phyloP scores from a whole-genome alignment of 2,113 vertebrate species.

The Seriola quinqueradiata region DNA sequence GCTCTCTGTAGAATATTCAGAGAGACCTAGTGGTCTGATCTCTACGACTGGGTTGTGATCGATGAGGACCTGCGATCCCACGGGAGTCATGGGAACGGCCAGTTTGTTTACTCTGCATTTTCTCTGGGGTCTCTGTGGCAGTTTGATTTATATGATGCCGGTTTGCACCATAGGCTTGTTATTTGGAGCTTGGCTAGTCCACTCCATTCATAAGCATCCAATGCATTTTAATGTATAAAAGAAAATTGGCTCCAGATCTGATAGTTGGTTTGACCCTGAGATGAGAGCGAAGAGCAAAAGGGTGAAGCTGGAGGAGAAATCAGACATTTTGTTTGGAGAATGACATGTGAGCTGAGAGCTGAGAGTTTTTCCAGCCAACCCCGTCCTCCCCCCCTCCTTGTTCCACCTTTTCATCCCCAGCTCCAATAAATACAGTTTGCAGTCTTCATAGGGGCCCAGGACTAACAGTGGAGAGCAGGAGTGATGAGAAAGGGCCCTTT shows the following conservation, averaged over 20 bases:
- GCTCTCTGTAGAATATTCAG: conserved; percentile 57
- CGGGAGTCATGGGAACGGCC: conserved; percentile 79
- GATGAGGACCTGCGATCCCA: conserved; percentile 73
- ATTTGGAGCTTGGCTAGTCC: conserved; percentile 53
- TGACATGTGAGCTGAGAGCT: conserved; percentile 59
- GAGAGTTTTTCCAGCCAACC: conserved; percentile 61
- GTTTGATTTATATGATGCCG: conserved; percentile 79
- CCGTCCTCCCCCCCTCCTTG: conserved; percentile 12
- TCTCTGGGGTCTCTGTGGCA: conserved; percentile 76
- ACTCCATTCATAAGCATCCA: conserved; percentile 62
- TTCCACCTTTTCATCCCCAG: conserved; percentile 46
- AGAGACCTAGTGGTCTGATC: conserved; percentile 57
- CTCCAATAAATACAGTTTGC: conserved; percentile 66
- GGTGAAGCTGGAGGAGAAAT: conserved; percentile 69
- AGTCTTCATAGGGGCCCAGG: conserved; percentile 39
- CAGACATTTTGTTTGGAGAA: conserved; percentile 70
- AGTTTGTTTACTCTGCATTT: conserved; percentile 84
- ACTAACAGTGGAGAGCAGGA: conserved; percentile 40
- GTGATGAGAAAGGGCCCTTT: conserved; percentile 57
- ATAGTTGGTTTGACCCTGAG: conserved; percentile 60
- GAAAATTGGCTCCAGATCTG: conserved; percentile 65
- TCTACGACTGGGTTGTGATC: conserved; percentile 68
- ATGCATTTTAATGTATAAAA: conserved; percentile 68
- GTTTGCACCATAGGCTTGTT: conserved; percentile 62
- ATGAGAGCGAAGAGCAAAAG: conserved; percentile 50